phyloP scores from a whole-genome alignment of 2,888 invertebrate genomes.

The Pediacus dermestoides region DNA sequence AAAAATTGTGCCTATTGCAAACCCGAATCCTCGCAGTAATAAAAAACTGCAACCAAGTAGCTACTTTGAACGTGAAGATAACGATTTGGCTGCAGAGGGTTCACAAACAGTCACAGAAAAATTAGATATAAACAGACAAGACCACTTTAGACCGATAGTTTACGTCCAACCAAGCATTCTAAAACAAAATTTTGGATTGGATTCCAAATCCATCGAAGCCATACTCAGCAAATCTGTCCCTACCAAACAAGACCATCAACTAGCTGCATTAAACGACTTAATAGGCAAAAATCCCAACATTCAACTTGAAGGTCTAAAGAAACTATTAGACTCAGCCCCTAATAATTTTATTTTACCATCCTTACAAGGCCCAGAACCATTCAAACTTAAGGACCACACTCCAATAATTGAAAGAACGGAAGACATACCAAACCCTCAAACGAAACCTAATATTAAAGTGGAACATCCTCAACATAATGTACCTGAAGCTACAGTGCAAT shows the following conservation, averaged over 20 bases:
- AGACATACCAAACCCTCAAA: constrained; percentile 49
- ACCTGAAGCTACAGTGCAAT: not conserved
- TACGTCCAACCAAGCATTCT: constrained; percentile 28
- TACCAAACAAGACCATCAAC: constrained; percentile 24
- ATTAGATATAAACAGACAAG: constrained; percentile 19
- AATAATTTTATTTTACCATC: constrained; percentile 27
- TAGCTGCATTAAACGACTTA: constrained; percentile 51
- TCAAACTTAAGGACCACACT: constrained; percentile 34
- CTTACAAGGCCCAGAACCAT: constrained; percentile 16
- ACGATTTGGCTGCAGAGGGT: constrained; percentile 21
- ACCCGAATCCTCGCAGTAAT: too few relatives aligned
- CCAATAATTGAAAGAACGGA: constrained; percentile 52
- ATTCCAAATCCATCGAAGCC: constrained; percentile 13
- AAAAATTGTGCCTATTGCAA: too few relatives aligned
- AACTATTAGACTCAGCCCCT: constrained; percentile 42
- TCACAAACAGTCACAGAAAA: constrained; percentile 21
- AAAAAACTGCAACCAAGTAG: constrained; percentile 18
- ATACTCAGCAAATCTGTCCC: constrained; percentile 18
- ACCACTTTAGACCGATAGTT: constrained; percentile 23
- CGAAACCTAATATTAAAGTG: constrained; percentile 29
- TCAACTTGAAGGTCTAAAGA: constrained; percentile 54
- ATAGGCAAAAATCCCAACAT: constrained; percentile 53
- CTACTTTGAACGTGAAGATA: constrained; percentile 15
- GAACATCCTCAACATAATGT: constrained; percentile 13
- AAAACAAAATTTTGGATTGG: constrained; percentile 22